A percentile compares a stretch with the other conserved stretches of the same genome.
These are phyloP conservation scores for Phenganax stokvisi DNA, from an alignment of 92 coral and sea anemone species.

Conservation along the genomic window DNA sequence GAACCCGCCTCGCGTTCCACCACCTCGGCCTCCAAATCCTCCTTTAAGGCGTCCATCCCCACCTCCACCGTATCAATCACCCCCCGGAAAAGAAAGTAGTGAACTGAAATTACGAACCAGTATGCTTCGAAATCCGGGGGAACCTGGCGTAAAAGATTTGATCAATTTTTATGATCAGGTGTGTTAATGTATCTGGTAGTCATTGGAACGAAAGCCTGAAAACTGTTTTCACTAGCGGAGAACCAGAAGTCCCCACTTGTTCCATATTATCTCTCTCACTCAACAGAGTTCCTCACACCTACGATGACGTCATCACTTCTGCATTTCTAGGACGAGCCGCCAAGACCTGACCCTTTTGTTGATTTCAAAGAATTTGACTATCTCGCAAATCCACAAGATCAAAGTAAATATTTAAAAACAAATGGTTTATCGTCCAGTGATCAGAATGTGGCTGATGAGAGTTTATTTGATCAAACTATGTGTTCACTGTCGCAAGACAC, in stretches of 20 bases:
- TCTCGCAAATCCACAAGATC: background rate
- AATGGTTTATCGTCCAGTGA: background rate
- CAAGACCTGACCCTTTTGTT: conserved; percentile 1
- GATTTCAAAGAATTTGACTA: conserved; percentile 20
- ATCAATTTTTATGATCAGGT: conserved; percentile 37
- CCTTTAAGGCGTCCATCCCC: conserved; percentile 50
- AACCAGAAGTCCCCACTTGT: conserved; percentile 2
- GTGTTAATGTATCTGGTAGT: background rate
- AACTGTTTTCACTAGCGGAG: background rate
- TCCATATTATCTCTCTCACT: conserved; percentile 31
- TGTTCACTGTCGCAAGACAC: conserved; percentile 19
- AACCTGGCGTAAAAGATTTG: conserved; percentile 31
- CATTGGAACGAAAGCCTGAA: background rate
- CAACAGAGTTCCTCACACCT: conserved; percentile 25
- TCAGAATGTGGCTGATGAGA: background rate
- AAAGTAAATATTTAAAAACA: background rate
- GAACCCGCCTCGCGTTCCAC: conserved; percentile 61
- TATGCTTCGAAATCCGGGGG: conserved; percentile 27
- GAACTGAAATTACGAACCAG: conserved; percentile 3
- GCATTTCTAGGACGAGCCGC: conserved; percentile 23
- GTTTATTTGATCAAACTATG: conserved; percentile 12
- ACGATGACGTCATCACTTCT: conserved; percentile 23
- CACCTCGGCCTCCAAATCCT: conserved; percentile 67
- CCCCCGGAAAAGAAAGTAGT: background rate
- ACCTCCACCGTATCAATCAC: conserved; percentile 35